Conservation (phyloP, 2,888 invertebrate genomes). For the Mythimna ferrago region DNA sequence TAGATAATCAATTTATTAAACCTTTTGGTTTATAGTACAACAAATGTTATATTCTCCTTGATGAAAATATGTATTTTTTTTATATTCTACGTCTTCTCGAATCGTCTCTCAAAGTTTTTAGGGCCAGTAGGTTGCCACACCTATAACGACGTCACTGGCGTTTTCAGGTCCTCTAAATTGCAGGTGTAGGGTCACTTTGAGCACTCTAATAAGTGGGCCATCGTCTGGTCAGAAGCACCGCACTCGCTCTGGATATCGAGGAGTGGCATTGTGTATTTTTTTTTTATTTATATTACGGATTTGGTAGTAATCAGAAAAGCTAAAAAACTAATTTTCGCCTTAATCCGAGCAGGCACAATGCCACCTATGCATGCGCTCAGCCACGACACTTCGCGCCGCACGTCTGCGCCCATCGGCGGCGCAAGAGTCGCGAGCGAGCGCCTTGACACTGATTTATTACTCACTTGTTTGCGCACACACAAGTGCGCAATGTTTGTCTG, state of each 20-base stretch:
- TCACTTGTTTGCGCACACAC: constrained; percentile 32
- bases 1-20: constrained; percentile 12
- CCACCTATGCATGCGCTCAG: constrained; percentile 43
- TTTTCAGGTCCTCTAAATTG: too few relatives aligned
- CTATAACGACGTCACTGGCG: too few relatives aligned
- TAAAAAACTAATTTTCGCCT: constrained; percentile 2
- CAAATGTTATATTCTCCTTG: not conserved
- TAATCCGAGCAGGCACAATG: constrained; percentile 31
- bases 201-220: too few relatives aligned
- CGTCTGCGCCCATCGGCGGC: constrained; percentile 16
- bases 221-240: too few relatives aligned
- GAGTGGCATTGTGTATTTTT: not conserved
- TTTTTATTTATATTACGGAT: too few relatives aligned
- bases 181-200: too few relatives aligned
- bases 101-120: too few relatives aligned
- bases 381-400: constrained; percentile 1
- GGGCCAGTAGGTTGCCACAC: too few relatives aligned
- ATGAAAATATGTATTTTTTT: not conserved
- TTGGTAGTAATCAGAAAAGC: too few relatives aligned
- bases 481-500: constrained; percentile 36
- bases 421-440: constrained; percentile 27
- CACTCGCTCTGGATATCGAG: too few relatives aligned
- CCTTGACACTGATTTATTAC: constrained; percentile 63
- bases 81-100: too few relatives aligned
- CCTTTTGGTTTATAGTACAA: not conserved